phyloP scores from a whole-genome alignment of 37 sponge, comb jelly and placozoan genomes.

The Amphimedon queenslandica region DNA sequence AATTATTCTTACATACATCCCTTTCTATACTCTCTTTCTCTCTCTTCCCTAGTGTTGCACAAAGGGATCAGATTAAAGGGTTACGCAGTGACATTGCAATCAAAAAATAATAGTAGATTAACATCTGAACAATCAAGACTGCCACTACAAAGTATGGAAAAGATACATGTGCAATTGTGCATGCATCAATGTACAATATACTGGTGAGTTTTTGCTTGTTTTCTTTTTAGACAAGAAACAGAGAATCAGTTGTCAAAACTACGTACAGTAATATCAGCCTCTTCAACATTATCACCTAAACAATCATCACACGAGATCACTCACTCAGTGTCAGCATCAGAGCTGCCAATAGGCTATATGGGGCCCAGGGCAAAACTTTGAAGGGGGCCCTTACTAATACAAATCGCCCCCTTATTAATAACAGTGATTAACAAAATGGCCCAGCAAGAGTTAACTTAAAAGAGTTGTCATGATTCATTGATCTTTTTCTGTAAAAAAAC shows the following conservation, averaged over 20 bases:
- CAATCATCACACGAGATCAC: background rate
- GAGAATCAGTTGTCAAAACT: background rate
- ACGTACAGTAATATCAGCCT: background rate
- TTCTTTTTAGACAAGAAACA: background rate
- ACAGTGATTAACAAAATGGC: too few species aligned
- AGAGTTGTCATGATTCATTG: too few species aligned
- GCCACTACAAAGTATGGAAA: slow-evolving; percentile 58
- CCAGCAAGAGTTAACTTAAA: too few species aligned
- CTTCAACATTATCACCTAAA: background rate
- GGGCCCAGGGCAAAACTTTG: too few species aligned
- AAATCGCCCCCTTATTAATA: too few species aligned
- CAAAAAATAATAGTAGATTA: slow-evolving; percentile 21
- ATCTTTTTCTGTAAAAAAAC: too few species aligned
- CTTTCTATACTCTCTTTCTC: background rate
- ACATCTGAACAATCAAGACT: slow-evolving; percentile 44
- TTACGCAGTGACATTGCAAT: slow-evolving; percentile 18
- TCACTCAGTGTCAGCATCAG: too few species aligned
- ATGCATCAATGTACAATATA: background rate
- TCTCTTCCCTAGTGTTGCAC: background rate
- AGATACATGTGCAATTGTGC: background rate
- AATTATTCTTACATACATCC: too few species aligned
- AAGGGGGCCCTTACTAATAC: too few species aligned
- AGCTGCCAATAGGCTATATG: too few species aligned
- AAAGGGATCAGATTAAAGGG: slow-evolving; percentile 28
- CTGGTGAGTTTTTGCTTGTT: background rate